A percentile compares a stretch with the other conserved stretches of the same genome.
These are phyloP conservation scores for Siniperca knerii DNA, from an alignment of 2,113 vertebrate species.

Conservation along the genomic window DNA sequence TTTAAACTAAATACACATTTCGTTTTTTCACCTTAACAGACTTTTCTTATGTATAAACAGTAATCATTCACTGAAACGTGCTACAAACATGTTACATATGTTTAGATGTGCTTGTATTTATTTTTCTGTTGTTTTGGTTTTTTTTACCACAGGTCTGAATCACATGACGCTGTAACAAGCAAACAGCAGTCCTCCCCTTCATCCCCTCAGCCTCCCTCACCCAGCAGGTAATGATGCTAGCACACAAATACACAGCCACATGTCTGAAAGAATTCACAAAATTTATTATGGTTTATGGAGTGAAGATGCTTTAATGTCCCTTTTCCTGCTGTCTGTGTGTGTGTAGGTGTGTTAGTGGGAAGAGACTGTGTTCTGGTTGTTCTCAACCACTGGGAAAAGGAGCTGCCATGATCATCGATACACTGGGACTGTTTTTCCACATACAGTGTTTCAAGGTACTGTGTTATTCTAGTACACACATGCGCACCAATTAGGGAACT, in stretches of 20 bases:
- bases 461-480: not conserved
- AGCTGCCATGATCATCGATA: slow-evolving; percentile 98
- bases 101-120: not conserved
- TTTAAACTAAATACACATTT: not conserved
- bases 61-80: too few relatives aligned
- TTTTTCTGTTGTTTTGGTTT: not conserved
- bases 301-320: not conserved
- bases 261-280: not conserved
- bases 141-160: slow-evolving; percentile 85
- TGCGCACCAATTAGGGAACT: not conserved
- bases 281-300: not conserved
- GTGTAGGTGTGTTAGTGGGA: slow-evolving; percentile 94
- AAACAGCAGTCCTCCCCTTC: slow-evolving; percentile 80
- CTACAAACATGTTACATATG: not conserved
- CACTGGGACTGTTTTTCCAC: slow-evolving; percentile 94
- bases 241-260: not conserved
- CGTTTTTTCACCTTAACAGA: too few relatives aligned
- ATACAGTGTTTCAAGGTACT: slow-evolving; percentile 96
- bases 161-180: slow-evolving; percentile 84
- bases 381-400: slow-evolving; percentile 93
- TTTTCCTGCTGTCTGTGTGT: not conserved
- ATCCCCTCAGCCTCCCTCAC: slow-evolving; percentile 88
- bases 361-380: slow-evolving; percentile 94
- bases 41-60: not conserved
- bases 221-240: slow-evolving; percentile 87